These are phyloP conservation scores for Brachionus koreanus DNA, from an alignment of 1,140 invertebrate genomes.

Conservation along the genomic window DNA sequence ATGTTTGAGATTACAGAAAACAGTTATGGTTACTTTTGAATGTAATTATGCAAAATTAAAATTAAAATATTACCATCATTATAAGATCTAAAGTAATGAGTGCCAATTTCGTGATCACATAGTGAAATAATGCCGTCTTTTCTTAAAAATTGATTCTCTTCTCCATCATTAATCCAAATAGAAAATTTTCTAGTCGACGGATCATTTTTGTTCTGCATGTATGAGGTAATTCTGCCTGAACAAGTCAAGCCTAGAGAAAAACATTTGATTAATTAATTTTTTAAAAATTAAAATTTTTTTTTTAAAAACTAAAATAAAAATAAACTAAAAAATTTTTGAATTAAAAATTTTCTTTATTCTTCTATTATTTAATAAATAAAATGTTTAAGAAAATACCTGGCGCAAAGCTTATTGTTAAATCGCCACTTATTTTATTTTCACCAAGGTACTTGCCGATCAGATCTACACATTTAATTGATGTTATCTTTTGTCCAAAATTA, in stretches of 20 bases:
- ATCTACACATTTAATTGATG: not conserved
- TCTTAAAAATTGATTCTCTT: conserved; percentile 49
- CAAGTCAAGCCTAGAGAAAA: not conserved
- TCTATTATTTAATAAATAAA: not conserved
- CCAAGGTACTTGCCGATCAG: not conserved
- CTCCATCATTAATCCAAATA: conserved; percentile 40
- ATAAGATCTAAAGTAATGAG: conserved; percentile 49
- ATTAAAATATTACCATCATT: conserved; percentile 16
- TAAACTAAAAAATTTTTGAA: no score
- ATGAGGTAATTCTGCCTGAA: conserved; percentile 29
- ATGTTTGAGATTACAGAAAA: no score
- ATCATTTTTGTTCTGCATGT: conserved; percentile 26
- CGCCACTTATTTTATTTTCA: conserved; percentile 36
- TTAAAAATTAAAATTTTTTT: no score
- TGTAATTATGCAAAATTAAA: not conserved
- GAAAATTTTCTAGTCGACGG: conserved; percentile 30
- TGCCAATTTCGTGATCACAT: conserved; percentile 57
- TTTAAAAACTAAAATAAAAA: not conserved
- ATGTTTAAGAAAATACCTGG: not conserved
- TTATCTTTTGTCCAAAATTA: conserved; percentile 19
- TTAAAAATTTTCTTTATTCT: not conserved
- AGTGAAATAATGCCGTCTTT: conserved; percentile 53
- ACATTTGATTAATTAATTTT: not conserved
- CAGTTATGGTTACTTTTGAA: no score
- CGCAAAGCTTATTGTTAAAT: conserved; percentile 21